Conservation (phyloP, 2,888 invertebrate genomes). For the Philonicus albiceps region DNA sequence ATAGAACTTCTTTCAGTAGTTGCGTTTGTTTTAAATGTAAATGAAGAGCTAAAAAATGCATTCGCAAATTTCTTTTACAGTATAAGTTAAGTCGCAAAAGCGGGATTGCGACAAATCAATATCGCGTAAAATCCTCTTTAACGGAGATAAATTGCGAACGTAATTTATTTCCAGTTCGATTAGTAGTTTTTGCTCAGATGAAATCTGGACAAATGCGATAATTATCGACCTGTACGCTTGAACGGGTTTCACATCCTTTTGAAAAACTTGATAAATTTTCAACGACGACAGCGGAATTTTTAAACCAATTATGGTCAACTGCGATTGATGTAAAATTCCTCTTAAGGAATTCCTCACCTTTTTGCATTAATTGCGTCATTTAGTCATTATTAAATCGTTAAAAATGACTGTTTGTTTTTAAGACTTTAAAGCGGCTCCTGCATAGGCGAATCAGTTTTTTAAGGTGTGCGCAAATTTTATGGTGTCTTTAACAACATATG, state of each 20-base stretch:
- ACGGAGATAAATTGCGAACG: not conserved
- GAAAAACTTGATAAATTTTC: not conserved
- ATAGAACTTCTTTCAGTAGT: not conserved
- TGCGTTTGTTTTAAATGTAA: not conserved
- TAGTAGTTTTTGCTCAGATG: not conserved
- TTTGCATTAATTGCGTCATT: not conserved
- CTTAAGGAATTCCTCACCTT: not conserved
- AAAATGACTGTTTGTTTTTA: not conserved
- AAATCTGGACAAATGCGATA: not conserved
- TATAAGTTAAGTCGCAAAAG: not conserved
- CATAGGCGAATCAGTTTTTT: not conserved
- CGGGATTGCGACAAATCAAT: not conserved
- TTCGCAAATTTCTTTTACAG: not conserved
- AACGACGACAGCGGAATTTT: not conserved
- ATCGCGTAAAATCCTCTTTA: not conserved
- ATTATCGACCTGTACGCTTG: not conserved
- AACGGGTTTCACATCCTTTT: not conserved
- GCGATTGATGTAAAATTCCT: not conserved
- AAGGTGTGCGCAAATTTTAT: not conserved
- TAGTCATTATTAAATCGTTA: not conserved
- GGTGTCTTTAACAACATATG: not conserved
- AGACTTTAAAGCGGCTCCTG: not conserved
- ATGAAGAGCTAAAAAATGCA: not conserved
- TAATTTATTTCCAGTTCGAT: not conserved
- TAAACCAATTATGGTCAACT: not conserved